These are phyloP conservation scores for Dendrocopos noguchii DNA, from an alignment of 2,113 vertebrate species.

Conservation along the genomic window DNA sequence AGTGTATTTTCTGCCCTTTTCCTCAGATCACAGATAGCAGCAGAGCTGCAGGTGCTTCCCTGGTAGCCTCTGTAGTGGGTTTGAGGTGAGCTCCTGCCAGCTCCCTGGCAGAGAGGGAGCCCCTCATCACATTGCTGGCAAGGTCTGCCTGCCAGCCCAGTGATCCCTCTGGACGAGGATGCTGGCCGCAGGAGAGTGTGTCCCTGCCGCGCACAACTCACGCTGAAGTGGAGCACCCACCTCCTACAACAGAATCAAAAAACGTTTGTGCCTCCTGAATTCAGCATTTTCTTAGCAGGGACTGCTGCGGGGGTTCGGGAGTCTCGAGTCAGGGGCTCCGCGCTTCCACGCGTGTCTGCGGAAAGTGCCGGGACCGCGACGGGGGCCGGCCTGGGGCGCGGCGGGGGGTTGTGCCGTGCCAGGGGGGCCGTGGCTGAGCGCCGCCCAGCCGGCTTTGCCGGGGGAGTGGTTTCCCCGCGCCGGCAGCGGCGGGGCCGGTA, in stretches of 20 bases:
- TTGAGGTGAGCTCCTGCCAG: background rate
- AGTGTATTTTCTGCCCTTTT: accelerated
- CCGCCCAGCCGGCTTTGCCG: background rate
- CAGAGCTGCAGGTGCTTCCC: background rate
- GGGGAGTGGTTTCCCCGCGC: background rate
- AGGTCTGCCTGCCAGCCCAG: background rate
- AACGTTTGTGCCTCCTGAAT: background rate
- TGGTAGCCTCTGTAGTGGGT: background rate
- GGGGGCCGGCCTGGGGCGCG: background rate
- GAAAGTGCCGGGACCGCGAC: too few species aligned
- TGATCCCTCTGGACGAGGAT: background rate
- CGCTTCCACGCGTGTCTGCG: background rate
- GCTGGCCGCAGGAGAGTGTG: background rate
- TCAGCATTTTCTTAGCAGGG: background rate
- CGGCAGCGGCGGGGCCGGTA: background rate
- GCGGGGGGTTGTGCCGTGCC: background rate
- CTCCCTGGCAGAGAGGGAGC: background rate
- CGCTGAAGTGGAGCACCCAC: accelerated
- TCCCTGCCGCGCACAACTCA: background rate
- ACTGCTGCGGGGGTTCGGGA: too few species aligned
- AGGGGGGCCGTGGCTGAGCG: background rate
- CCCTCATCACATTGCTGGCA: background rate
- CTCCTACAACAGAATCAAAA: background rate
- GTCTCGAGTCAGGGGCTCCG: too few species aligned
- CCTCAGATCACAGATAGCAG: background rate